Percentiles rank a stretch among this genome's conserved stretches.
Conservation (phyloP, 2,797 vertebrate genomes). For the Sebastes oblongus region DNA sequence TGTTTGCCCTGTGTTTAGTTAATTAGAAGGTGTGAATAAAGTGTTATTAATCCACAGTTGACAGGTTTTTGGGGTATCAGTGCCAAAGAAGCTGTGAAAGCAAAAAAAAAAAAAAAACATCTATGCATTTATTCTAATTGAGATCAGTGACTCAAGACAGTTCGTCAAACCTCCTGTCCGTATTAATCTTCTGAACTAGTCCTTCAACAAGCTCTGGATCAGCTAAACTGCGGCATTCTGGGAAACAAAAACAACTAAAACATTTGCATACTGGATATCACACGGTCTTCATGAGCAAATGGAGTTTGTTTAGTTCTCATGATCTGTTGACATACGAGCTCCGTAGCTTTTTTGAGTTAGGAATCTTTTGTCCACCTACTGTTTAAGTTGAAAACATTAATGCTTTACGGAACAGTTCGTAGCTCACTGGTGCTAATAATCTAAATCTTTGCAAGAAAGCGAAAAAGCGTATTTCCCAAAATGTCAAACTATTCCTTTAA, state of each 20-base stretch:
- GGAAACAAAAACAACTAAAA: not conserved
- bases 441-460: too few relatives aligned
- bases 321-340: not conserved
- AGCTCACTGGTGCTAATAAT: not conserved
- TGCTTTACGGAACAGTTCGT: not conserved
- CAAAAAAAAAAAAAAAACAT: not conserved
- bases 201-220: too few relatives aligned
- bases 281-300: not conserved
- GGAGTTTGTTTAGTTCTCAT: too few relatives aligned
- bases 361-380: not conserved
- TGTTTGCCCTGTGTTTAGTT: not conserved
- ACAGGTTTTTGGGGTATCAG: not conserved
- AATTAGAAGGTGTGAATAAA: not conserved
- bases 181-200: too few relatives aligned
- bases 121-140: not conserved
- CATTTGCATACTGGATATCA: not conserved
- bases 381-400: not conserved
- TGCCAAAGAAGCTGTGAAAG: not conserved
- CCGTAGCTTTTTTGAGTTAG: not conserved
- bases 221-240: too few relatives aligned
- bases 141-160: not conserved
- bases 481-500: too few relatives aligned
- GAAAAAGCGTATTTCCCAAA: too few relatives aligned
- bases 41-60: not conserved
- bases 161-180: not conserved